Base-by-base conservation (phyloP, 2,888 invertebrate genomes). In the Esperia sulphurella region DNA sequence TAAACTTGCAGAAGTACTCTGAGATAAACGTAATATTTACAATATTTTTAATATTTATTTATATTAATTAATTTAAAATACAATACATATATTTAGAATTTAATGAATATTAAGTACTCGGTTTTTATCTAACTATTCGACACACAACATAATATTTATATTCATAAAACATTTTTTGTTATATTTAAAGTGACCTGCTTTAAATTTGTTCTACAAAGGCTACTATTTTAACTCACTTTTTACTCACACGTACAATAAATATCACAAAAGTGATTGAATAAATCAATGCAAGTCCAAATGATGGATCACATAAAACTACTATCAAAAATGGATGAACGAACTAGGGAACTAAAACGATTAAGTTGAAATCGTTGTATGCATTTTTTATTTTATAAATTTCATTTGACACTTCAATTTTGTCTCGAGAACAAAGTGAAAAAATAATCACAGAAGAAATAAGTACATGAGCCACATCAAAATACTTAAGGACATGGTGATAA, bases 71-170 rank as follows among this genome's bases (percentile, higher is more conserved):
- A 21, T 21, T 70, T 70, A 69, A 72, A 67, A 67, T 59, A 62
- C 64, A 67, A 67, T 59, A 62, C 64, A 74, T 63, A 75, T 68
- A 65, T 84, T 85, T 83, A 83, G 83, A 86, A 83, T 84, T 41
- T 79, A 75, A 70, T 72, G 68, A 62, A n/a, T n/a, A n/a, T 21
- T 21, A 21, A 65, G 60, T 56, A 49, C 54, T 45, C 44, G 40
- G 42, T 69, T 71, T 50, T 60, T 63, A 61, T 47, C 69, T 79
- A 79, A 21, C 68, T 45, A 63, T 72, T 31, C 65, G 71, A 79
- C 71, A 71, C 72, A 65, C 57, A 68, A 64, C 57, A 63, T 64
- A 61, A 56, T 65, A 50, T 58, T 44, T 39, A 49, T 35, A 46
- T 33, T 51, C 52, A 51, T 59, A 49, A 50, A 52, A 53, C 52